phyloP scores from a whole-genome alignment of 2,113 vertebrate genomes.

The Labeo rohita region DNA sequence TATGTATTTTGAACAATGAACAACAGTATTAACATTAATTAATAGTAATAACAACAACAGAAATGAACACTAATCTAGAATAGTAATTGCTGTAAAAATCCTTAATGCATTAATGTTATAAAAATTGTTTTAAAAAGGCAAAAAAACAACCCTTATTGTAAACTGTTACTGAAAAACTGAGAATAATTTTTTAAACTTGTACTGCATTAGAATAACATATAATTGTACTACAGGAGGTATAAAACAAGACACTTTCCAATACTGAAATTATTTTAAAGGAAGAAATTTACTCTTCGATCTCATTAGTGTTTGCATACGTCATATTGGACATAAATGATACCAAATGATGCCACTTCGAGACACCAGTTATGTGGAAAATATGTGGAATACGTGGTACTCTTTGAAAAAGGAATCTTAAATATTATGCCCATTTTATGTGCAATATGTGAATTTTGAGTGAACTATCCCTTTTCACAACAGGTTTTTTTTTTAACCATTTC shows the following conservation, averaged over 20 bases:
- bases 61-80: neutral
- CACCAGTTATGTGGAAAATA: too few species aligned
- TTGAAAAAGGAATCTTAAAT: neutral
- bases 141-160: neutral
- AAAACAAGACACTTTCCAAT: neutral
- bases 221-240: neutral
- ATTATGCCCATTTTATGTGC: neutral
- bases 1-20: neutral
- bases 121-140: neutral
- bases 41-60: too few species aligned
- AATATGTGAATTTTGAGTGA: neutral
- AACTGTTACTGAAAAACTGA: neutral
- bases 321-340: neutral
- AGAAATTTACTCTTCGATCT: neutral
- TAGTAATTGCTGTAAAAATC: too few species aligned
- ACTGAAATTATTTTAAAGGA: neutral
- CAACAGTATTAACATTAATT: neutral
- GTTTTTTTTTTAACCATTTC: neutral
- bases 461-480: neutral
- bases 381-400: too few species aligned
- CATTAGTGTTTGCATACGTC: neutral
- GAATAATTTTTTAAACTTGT: neutral
- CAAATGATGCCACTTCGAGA: too few species aligned
- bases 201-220: neutral
- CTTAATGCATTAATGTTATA: neutral